Evolutionary conservation across 2,888 invertebrate genomes (phyloP).

Genomic region (Meloe dianella): DNA sequence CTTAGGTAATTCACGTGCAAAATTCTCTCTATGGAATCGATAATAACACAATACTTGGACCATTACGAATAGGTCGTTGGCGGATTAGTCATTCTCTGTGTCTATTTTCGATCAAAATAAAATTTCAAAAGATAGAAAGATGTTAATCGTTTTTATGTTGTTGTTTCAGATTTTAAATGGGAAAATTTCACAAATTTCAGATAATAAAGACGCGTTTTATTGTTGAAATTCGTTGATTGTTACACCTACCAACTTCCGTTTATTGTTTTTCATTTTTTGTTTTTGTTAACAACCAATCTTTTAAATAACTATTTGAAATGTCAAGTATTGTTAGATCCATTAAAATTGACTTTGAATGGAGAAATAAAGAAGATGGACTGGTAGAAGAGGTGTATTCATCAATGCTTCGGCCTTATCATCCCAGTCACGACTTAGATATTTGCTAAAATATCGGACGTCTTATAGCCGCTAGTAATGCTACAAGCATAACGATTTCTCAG

Average conservation of each 20-base stretch:
- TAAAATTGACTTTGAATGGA: not conserved
- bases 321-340: constrained; percentile 1
- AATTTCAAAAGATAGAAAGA: not conserved
- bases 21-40: constrained; percentile 17
- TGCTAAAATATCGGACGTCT: constrained; percentile 31
- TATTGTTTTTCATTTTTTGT: not conserved
- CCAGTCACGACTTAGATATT: constrained; percentile 38
- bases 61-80: constrained; percentile 10
- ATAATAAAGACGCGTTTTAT: not conserved
- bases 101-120: not conserved
- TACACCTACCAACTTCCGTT: not conserved
- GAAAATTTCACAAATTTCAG: not conserved
- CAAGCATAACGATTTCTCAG: constrained; percentile 23
- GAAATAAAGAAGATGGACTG: not conserved
- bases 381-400: constrained; percentile 11
- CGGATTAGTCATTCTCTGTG: not conserved
- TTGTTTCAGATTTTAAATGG: not conserved
- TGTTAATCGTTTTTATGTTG: not conserved
- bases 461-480: constrained; percentile 21
- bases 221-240: not conserved
- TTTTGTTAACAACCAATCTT: not conserved
- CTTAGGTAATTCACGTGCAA: constrained; percentile 31
- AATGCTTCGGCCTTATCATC: constrained; percentile 26
- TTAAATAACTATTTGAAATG: not conserved
- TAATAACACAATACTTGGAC: constrained; percentile 20